Conservation (phyloP, 2,888 invertebrate genomes). For the Sarcophaga variegata region DNA sequence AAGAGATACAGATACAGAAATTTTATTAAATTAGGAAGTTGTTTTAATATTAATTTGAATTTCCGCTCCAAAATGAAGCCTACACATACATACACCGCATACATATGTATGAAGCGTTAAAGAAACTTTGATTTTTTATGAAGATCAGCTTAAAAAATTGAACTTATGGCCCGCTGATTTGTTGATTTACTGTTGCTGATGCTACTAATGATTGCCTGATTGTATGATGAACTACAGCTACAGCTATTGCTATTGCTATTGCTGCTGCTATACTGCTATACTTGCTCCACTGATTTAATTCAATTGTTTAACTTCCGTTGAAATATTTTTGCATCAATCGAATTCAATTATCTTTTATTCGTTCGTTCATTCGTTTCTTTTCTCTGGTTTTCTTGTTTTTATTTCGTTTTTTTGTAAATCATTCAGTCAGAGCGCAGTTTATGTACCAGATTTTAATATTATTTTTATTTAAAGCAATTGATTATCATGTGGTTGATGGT, state of each 20-base stretch:
- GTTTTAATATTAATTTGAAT: slow-evolving; percentile 79
- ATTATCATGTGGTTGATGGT: slow-evolving; percentile 65
- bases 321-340: slow-evolving; percentile 71
- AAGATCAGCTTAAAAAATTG: neutral
- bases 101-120: neutral
- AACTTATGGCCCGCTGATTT: slow-evolving; percentile 26
- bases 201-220: slow-evolving; percentile 4
- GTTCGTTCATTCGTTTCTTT: neutral
- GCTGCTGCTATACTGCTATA: slow-evolving; percentile 36
- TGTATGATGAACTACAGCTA: no score
- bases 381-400: neutral
- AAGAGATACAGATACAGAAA: slow-evolving; percentile 1
- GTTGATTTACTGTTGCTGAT: slow-evolving; percentile 28
- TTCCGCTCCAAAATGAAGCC: slow-evolving; percentile 75
- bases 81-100: slow-evolving; percentile 34
- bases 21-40: slow-evolving; percentile 68
- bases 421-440: neutral
- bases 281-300: slow-evolving; percentile 60
- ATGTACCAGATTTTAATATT: slow-evolving; percentile 67
- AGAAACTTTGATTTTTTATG: slow-evolving; percentile 45
- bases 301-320: slow-evolving; percentile 70
- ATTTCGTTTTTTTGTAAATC: slow-evolving; percentile 38
- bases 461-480: slow-evolving; percentile 70
- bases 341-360: slow-evolving; percentile 72
- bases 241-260: slow-evolving; percentile 4